These are phyloP conservation scores for Pandemis heparana DNA, from an alignment of 2,888 invertebrate species.

Conservation along the genomic window DNA sequence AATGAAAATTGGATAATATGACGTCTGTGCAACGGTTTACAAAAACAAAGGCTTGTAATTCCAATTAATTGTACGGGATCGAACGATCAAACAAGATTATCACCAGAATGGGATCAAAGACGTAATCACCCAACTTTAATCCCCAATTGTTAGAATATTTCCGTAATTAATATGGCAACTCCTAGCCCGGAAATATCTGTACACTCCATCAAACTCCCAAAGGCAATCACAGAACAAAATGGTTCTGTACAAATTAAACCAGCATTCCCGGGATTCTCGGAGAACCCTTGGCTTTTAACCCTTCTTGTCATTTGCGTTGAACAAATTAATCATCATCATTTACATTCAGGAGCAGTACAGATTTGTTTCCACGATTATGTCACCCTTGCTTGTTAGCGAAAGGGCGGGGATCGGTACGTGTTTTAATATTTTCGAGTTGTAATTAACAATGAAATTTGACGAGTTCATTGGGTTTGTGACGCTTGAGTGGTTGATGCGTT, in stretches of 20 bases:
- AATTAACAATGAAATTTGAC: slow-evolving; percentile 56
- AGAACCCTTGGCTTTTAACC: slow-evolving; percentile 78
- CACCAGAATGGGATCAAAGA: slow-evolving; percentile 64
- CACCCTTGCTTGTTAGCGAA: slow-evolving; percentile 80
- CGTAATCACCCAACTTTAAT: slow-evolving; percentile 59
- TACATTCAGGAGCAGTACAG: slow-evolving; percentile 84
- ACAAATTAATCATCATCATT: slow-evolving; percentile 86
- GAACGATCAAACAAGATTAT: slow-evolving; percentile 38
- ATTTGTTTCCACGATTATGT: slow-evolving; percentile 85
- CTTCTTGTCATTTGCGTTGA: slow-evolving; percentile 84
- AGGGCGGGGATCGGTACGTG: slow-evolving; percentile 75
- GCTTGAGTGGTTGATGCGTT: slow-evolving; percentile 30
- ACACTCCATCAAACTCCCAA: slow-evolving; percentile 82
- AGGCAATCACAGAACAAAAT: slow-evolving; percentile 80
- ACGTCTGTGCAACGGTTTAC: not conserved
- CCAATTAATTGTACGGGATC: slow-evolving; percentile 16
- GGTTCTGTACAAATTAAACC: slow-evolving; percentile 77
- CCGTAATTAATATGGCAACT: slow-evolving; percentile 77
- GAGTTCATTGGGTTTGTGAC: slow-evolving; percentile 35
- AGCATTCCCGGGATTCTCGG: slow-evolving; percentile 73
- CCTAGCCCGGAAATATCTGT: slow-evolving; percentile 80
- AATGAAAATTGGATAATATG: not conserved
- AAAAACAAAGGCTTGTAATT: slow-evolving; percentile 6
- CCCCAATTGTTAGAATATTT: slow-evolving; percentile 52
- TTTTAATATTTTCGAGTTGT: slow-evolving; percentile 72